Base-by-base conservation (phyloP, 1,140 invertebrate species). In the Aphaenogaster rudis region DNA sequence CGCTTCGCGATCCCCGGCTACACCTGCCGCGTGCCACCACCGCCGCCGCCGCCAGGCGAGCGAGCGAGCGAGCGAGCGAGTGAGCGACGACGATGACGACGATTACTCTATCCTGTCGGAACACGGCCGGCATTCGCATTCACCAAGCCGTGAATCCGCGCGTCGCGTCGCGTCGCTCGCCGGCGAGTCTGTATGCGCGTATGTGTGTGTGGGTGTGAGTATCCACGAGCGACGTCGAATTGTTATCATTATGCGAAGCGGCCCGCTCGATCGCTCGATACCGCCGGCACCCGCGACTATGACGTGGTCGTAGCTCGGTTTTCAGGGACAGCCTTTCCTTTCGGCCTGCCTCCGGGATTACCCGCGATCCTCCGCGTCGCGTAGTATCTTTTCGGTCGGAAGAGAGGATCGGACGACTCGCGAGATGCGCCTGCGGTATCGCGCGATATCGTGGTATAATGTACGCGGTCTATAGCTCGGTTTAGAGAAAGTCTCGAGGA, bases 141-240 rank as follows among this genome's bases (percentile, higher is more conserved):
- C 91, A 92, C 84, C 91, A 81, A 82, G 11, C 91, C 91, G 91
- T 91, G 84, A 91, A 92, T 92, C 91, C 91, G 91, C 76, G 64
- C 57, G 76, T 42, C 36, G 36, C 76, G 28, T 28, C 48, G 48
- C n/a, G 42, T 15, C 66, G 39, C 42, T 50, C 66, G 42, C 11
- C 13, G 4, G 4, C 63, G 63, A 36, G 5, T 21, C n/a, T 2
- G n/a, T 28, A 28, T 7, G 17, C 7, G 4, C 1, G 54, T 21
- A 21, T 0, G 0, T 2, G 52, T 21, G 3, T 21, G 13, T 21
- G 1, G 7, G n/a, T n/a, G 7, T 9, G 54, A 21, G 64, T 21
- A 9, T 67, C 8, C 8, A 48, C 64, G 39, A 66, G 8, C 64
- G n/a, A 45, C 39, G 64, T 45, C 4, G 39, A 48, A 67, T 67